A percentile compares a stretch with the other conserved stretches of the same genome.
phyloP scores from a whole-genome alignment of 2,888 invertebrate species.

The Escarpia spicata region DNA sequence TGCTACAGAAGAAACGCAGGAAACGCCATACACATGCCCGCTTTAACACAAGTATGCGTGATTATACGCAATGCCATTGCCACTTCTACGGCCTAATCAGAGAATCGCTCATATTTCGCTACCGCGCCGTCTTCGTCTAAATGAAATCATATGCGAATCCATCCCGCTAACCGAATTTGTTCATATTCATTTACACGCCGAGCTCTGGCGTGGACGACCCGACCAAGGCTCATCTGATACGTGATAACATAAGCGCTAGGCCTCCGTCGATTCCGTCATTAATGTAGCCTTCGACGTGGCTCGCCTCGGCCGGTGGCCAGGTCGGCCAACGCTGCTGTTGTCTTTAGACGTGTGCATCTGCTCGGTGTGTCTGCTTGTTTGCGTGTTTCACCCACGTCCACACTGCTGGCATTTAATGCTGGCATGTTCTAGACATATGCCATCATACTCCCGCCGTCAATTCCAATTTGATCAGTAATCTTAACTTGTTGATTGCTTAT shows the following conservation, averaged over 20 bases:
- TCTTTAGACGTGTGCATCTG: background rate
- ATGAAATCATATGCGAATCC: background rate
- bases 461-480: too few relatives aligned
- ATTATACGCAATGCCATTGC: background rate
- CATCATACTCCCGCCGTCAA: background rate
- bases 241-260: background rate
- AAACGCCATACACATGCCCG: background rate
- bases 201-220: background rate
- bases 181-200: slow-evolving; percentile 14
- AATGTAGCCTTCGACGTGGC: background rate
- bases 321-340: background rate
- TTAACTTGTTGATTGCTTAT: too few relatives aligned
- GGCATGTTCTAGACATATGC: background rate
- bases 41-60: background rate
- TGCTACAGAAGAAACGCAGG: background rate
- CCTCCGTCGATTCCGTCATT: background rate
- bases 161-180: slow-evolving; percentile 9
- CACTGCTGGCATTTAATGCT: background rate
- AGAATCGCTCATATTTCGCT: background rate
- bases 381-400: background rate
- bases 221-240: background rate
- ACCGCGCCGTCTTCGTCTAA: background rate
- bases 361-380: background rate
- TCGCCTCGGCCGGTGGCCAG: background rate
- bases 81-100: background rate